Conservation (phyloP, 2,888 invertebrate genomes). For the Polyommatus iphigenia region DNA sequence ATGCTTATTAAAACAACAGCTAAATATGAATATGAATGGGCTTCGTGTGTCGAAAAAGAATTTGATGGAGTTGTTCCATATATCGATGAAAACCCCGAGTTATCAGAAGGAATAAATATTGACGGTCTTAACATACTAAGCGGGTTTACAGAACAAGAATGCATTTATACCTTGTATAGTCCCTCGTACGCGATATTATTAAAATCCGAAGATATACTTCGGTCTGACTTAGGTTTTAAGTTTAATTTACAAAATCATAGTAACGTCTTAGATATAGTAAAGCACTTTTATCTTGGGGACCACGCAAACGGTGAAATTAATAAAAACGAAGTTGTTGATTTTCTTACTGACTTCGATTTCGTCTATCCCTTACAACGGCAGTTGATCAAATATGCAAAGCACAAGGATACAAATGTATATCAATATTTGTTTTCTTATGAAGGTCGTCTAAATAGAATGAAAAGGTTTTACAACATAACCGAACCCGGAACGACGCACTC, state of each 20-base stretch:
- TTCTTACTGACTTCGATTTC: conserved; percentile 3
- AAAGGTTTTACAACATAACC: conserved; percentile 36
- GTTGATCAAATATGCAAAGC: neutral
- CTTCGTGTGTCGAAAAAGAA: conserved; percentile 1
- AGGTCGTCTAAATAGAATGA: neutral
- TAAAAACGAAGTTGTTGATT: conserved; percentile 3
- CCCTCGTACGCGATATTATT: neutral
- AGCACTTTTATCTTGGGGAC: conserved; percentile 2
- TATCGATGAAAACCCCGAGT: conserved; percentile 6
- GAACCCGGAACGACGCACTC: conserved; percentile 47
- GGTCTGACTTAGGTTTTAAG: neutral
- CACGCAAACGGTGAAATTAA: too few species aligned
- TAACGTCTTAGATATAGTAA: neutral
- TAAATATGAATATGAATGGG: neutral
- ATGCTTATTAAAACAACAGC: neutral
- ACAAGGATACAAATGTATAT: conserved; percentile 1
- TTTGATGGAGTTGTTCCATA: neutral
- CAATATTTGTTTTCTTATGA: conserved; percentile 2
- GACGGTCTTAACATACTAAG: conserved; percentile 11
- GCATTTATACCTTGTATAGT: conserved; percentile 3
- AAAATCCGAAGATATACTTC: neutral
- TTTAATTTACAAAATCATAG: conserved; percentile 7
- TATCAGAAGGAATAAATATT: neutral
- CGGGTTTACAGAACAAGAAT: conserved; percentile 7
- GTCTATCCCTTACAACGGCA: neutral